Percentiles rank a stretch among this genome's conserved stretches.
These are phyloP conservation scores for Orussus abietinus DNA, from an alignment of 1,140 invertebrate species.

Conservation along the genomic window DNA sequence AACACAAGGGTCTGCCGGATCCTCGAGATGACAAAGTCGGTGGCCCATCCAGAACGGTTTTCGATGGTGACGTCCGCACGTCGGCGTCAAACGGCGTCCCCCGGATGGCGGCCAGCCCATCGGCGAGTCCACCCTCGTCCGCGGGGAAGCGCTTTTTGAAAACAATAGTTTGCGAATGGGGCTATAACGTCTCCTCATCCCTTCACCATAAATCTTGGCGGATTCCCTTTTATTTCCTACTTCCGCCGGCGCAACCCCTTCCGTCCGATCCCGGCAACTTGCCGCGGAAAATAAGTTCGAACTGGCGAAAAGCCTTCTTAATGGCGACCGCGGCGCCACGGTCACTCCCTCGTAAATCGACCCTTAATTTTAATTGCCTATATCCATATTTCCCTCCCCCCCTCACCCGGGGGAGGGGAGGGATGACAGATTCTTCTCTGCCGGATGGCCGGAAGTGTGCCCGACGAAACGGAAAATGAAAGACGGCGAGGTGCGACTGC, in stretches of 20 bases:
- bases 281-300: background rate
- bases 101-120: too few species aligned
- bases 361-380: constrained; percentile 37
- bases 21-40: too few species aligned
- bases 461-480: too few species aligned
- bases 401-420: constrained; percentile 29
- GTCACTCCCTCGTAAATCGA: too few species aligned
- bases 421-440: too few species aligned
- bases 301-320: background rate
- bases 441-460: too few species aligned
- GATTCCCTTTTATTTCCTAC: constrained; percentile 6
- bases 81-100: too few species aligned
- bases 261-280: background rate
- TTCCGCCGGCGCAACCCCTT: constrained; percentile 2
- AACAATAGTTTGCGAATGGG: constrained; percentile 17
- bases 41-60: too few species aligned
- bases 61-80: too few species aligned
- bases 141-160: constrained; percentile 2
- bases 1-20: too few species aligned
- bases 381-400: constrained; percentile 34
- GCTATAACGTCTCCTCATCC: constrained; percentile 10
- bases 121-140: background rate
- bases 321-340: too few species aligned
- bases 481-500: too few species aligned
- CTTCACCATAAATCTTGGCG: constrained; percentile 7